Base-by-base conservation (phyloP, 2,113 vertebrate species). In the Cyphomyrus discorhynchus region DNA sequence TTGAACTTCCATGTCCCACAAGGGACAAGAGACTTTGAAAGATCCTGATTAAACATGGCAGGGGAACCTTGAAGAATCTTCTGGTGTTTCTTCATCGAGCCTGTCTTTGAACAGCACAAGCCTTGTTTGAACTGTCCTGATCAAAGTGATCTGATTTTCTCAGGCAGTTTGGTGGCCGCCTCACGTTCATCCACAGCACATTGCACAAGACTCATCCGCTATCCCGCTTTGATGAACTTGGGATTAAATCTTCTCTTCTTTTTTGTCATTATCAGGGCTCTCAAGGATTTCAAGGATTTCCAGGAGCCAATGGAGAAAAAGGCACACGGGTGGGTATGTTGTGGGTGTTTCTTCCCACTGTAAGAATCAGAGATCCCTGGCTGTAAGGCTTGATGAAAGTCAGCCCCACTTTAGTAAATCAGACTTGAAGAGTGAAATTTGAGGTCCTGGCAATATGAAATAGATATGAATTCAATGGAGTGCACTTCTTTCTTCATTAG, bases 271-370 rank as follows among this genome's bases (percentile, higher is more conserved):
- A 27, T 74, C 90, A 96, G 96, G 95, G 94, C 86, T 95, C 94
- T 0, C 92, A 98, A 89, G 98, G 98, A 45, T 96, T 96, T 89
- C 97, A 98, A 87, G 98, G 98, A 45, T 99, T 99, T 85, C 96
- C 96, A n/a, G 98, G 98, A 10, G 90, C 96, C 89, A 93, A 97
- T 0, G 98, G 98, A 90, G 98, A 99, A 92, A 99, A 99, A 91
- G 98, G 98, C 1, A 97, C 97, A 92, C 96, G 98, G 95, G 98
- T 99, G 98, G 95, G 98, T 99, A 94, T 95, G 96, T 91, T 1
- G 27, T 70, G 0, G 0, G 89, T 45, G 42, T 45, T 45, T 13
- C 86, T 39, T 27, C 86, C 21, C 45, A 39, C 31, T 15, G n/a
- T 87, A 11, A n/a, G 19, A 42, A 13, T 4, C 35, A 27, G 45